Conservation (phyloP, 2,888 invertebrate genomes). For the Isoperla grammatica region DNA sequence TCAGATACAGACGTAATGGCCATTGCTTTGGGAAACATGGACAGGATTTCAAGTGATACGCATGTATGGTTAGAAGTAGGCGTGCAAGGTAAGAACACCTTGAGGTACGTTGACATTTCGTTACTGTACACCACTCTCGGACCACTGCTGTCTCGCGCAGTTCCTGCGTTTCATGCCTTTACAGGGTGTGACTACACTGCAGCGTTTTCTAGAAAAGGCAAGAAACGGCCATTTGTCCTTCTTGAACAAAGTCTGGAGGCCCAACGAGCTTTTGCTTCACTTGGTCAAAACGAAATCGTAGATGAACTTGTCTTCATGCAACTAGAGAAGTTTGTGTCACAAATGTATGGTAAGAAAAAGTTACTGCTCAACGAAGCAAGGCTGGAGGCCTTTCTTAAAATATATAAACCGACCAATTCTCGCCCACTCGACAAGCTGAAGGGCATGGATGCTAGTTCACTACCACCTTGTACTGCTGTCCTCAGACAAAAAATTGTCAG, state of each 20-base stretch:
- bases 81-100: background rate
- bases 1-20: background rate
- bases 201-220: slow-evolving; percentile 19
- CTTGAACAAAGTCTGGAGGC: background rate
- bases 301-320: too few species aligned
- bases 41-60: background rate
- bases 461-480: too few species aligned
- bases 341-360: too few species aligned
- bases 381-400: too few species aligned
- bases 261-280: too few species aligned
- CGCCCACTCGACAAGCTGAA: too few species aligned
- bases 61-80: slow-evolving; percentile 8
- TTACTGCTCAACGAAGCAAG: too few species aligned
- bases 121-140: background rate
- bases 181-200: slow-evolving; percentile 18
- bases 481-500: too few species aligned
- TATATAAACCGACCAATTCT: too few species aligned
- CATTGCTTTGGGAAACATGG: slow-evolving; percentile 1
- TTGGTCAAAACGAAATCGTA: too few species aligned
- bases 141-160: background rate
- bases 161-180: slow-evolving; percentile 19
- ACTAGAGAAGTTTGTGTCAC: too few species aligned
- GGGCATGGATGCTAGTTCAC: too few species aligned
- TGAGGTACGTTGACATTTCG: background rate
- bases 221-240: background rate